Conservation (phyloP, 2,113 vertebrate species). For the Lamprotornis superbus region DNA sequence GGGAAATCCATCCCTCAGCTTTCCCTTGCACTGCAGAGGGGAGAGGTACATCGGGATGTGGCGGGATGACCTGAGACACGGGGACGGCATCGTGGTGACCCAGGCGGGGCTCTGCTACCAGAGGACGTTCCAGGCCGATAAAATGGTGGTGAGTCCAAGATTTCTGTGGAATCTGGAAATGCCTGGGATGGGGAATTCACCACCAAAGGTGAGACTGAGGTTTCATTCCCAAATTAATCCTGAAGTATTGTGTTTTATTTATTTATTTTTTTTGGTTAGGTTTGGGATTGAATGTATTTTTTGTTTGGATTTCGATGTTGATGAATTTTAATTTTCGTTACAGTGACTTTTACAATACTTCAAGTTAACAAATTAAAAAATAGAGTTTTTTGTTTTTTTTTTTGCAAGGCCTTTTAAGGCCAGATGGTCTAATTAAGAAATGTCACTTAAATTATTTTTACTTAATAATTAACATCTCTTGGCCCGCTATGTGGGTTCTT, state of each 20-base stretch:
- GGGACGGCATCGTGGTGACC: constrained; percentile 72
- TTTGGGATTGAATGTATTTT: no score
- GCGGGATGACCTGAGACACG: constrained; percentile 69
- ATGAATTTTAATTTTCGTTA: no score
- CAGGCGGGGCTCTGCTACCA: constrained; percentile 76
- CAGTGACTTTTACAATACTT: no score
- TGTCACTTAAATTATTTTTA: no score
- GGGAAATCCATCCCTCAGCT: background rate
- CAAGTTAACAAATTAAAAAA: no score
- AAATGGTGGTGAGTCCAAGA: constrained; percentile 70
- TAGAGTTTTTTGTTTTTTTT: no score
- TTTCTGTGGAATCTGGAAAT: background rate
- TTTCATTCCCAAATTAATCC: background rate
- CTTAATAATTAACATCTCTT: no score
- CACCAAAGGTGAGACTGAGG: fast-evolving
- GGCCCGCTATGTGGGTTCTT: no score
- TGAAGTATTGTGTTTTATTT: background rate
- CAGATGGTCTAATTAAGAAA: no score
- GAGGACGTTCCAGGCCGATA: constrained; percentile 70
- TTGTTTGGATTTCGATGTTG: no score
- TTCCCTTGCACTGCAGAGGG: constrained; percentile 44
- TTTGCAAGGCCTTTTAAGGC: no score
- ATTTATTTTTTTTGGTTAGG: no score
- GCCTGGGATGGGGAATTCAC: fast-evolving
- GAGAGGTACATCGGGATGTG: constrained; percentile 79